Base-by-base conservation (phyloP, 2,797 vertebrate species). In the Brachymystax lenok region DNA sequence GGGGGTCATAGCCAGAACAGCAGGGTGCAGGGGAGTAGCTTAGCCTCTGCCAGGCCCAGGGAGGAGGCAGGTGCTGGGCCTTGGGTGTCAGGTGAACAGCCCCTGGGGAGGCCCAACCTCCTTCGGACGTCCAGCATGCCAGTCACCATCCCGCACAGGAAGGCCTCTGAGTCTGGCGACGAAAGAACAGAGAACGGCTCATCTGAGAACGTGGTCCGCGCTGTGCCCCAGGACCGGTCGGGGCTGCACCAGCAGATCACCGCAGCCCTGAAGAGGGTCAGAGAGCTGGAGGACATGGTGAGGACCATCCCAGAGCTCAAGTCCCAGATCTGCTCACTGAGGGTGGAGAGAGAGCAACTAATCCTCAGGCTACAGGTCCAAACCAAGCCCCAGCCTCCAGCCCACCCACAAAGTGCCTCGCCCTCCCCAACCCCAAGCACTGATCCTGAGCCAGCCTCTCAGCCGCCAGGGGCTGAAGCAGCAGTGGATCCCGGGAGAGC, bases 101-200 rank as follows among this genome's bases (percentile, higher is more conserved):
- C 84, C 6, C 76, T 79, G 1, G 83, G 83, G 0, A 94, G 97
- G 24, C 98, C 98, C 0, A 97, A 98, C 84, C 92, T 99, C 56
- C 88, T 97, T 69, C 91, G 98, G 84, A 95, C 98, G 0, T 97
- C 96, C 69, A 99, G 98, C 91, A 96, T 99, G 96, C 98, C 98
- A 0, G 93, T 95, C 2, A 94, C 96, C 0, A 92, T 99, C 68
- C 96, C 90, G 0, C 95, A 95, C 3, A 90, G 93, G 46, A 96
- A 95, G 83, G 87, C 79, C 40, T 93, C 87, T 0, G 94, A 94
- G 19, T 95, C 93, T 50, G 92, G 82, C 82, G 90, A 94, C 28
- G 90, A 92, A 0, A 91, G 83, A 16, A 90, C 82, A 59, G 90
- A 92, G 24, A 93, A 89, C 27, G 83, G 90, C 0, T 83, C 94